Evolutionary conservation across 2,888 invertebrate genomes (phyloP).

Genomic region (Gnatocerus cornutus): DNA sequence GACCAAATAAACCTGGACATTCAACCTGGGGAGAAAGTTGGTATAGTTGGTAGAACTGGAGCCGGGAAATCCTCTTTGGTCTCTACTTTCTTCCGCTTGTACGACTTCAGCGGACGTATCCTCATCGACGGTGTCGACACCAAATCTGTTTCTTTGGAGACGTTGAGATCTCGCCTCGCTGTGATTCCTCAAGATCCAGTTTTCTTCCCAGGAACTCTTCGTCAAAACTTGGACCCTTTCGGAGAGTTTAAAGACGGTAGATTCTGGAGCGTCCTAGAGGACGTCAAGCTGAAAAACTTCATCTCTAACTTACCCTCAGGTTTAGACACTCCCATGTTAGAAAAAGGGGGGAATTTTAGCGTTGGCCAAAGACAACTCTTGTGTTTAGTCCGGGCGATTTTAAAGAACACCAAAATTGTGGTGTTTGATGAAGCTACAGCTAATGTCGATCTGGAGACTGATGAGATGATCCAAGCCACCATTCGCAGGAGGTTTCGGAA

Average conservation of each 20-base stretch:
- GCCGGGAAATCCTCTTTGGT: constrained; percentile 11
- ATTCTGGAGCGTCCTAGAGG: constrained; percentile 88
- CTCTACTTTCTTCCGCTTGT: neutral
- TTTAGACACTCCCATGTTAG: constrained; percentile 68
- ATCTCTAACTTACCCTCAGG: constrained; percentile 76
- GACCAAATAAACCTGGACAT: neutral
- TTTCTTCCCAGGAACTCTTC: constrained; percentile 87
- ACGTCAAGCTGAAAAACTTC: constrained; percentile 83
- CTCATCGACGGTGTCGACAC: constrained; percentile 85
- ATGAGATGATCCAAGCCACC: constrained; percentile 83
- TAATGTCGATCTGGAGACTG: constrained; percentile 86
- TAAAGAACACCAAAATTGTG: constrained; percentile 68
- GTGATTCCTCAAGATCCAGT: constrained; percentile 92
- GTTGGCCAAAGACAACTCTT: constrained; percentile 76
- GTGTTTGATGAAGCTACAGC: constrained; percentile 83
- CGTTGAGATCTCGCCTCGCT: constrained; percentile 83
- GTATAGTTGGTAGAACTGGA: neutral
- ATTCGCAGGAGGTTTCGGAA: constrained; percentile 82
- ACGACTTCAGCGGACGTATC: constrained; percentile 69
- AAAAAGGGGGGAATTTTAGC: constrained; percentile 72
- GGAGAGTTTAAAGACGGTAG: constrained; percentile 83
- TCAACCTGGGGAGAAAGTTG: constrained; percentile 4
- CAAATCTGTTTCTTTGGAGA: constrained; percentile 78
- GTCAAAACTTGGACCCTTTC: constrained; percentile 93
- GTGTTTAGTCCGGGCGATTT: constrained; percentile 76